Conservation (phyloP, 2,113 vertebrate genomes). For the Motacilla tschutschensis region DNA sequence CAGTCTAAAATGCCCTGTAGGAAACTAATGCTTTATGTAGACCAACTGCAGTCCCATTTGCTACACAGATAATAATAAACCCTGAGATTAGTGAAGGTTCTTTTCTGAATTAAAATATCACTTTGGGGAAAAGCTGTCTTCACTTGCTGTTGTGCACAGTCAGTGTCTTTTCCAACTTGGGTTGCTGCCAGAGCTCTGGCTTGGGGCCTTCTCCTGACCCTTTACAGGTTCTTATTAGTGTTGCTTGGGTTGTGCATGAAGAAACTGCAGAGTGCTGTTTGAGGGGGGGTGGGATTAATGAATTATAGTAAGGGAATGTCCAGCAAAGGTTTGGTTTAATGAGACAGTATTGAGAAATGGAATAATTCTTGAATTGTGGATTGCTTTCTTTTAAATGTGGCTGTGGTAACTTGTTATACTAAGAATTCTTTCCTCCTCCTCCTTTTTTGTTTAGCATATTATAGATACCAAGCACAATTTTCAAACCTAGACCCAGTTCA, state of each 20-base stretch:
- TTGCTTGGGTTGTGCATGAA: background rate
- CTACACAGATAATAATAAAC: slow-evolving; percentile 50
- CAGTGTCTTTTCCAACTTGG: slow-evolving; percentile 24
- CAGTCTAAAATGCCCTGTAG: slow-evolving; percentile 40
- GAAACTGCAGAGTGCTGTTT: background rate
- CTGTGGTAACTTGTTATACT: background rate
- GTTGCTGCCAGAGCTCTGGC: slow-evolving; percentile 13
- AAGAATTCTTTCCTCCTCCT: background rate
- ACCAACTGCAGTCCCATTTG: slow-evolving; percentile 47
- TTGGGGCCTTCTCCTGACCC: background rate
- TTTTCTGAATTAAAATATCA: slow-evolving; percentile 57
- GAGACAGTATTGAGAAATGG: background rate
- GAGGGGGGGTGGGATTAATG: background rate
- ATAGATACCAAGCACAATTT: background rate
- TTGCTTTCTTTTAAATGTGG: background rate
- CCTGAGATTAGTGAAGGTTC: slow-evolving; percentile 33
- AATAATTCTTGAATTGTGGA: background rate
- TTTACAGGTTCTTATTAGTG: background rate
- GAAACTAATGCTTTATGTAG: slow-evolving; percentile 37
- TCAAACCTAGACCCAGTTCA: background rate
- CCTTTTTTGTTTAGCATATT: background rate
- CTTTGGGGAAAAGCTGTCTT: slow-evolving; percentile 38
- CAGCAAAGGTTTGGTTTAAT: background rate
- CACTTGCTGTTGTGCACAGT: background rate
- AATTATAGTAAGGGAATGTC: background rate